Evolutionary conservation across 2,797 vertebrate genomes (phyloP).

Genomic region (Etheostoma perlongum): DNA sequence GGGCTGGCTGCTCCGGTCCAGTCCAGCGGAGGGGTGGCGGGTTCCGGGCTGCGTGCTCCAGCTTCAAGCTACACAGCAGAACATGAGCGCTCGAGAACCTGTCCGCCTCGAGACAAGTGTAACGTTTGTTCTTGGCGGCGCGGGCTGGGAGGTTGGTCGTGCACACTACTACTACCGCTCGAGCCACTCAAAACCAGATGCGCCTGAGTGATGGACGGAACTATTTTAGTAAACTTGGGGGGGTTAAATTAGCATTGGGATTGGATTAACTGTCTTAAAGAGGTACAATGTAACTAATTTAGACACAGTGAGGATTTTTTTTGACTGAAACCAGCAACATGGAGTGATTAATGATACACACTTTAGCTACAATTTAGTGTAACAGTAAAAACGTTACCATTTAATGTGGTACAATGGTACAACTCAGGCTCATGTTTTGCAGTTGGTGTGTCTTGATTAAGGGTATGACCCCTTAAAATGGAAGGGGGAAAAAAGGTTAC

Average conservation of each 20-base stretch:
- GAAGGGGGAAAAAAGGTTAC: too few species aligned
- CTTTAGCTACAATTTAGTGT: not conserved
- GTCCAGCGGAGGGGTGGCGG: conserved; percentile 83
- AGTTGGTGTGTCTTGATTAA: too few species aligned
- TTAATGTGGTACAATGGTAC: not conserved
- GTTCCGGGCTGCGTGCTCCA: conserved; percentile 84
- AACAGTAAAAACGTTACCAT: not conserved
- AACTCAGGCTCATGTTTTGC: not conserved
- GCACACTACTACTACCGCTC: conserved; percentile 16
- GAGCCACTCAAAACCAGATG: conserved; percentile 58
- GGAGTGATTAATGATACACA: not conserved
- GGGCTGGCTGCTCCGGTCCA: conserved; percentile 84
- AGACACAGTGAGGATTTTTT: conserved; percentile 8
- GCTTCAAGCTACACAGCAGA: conserved; percentile 73
- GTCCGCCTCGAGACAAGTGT: conserved; percentile 24
- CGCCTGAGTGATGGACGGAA: conserved; percentile 49
- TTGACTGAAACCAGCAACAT: not conserved
- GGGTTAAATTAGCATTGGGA: conserved; percentile 7
- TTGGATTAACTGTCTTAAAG: not conserved
- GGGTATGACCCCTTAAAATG: too few species aligned
- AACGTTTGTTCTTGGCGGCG: conserved; percentile 4
- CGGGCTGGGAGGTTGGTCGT: conserved; percentile 23
- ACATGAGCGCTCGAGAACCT: conserved; percentile 38
- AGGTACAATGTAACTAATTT: conserved; percentile 5
- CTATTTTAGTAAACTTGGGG: conserved; percentile 34